A percentile compares a stretch with the other conserved stretches of the same genome.
These are phyloP conservation scores for Dicycla oo DNA, from an alignment of 2,888 invertebrate genomes.

Conservation along the genomic window DNA sequence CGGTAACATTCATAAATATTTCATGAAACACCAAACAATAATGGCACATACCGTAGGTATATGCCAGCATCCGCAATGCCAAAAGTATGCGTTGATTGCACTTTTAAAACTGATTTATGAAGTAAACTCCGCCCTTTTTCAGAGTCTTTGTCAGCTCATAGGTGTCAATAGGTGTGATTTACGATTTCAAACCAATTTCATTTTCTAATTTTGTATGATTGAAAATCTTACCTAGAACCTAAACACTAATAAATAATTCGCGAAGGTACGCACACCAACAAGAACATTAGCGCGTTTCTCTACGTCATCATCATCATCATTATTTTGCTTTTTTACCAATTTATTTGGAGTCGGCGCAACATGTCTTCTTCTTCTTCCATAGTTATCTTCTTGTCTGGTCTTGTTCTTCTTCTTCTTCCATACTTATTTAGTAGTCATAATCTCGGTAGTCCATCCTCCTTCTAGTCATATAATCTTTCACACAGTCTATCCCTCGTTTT, in stretches of 20 bases:
- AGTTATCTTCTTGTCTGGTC: no score
- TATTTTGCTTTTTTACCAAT: background rate
- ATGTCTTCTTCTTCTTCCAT: background rate
- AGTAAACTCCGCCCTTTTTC: background rate
- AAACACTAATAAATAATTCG: background rate
- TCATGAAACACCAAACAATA: conserved; percentile 23
- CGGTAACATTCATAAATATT: conserved; percentile 21
- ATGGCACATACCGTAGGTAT: background rate
- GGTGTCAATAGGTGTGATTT: background rate
- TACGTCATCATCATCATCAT: no score
- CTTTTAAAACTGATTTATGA: background rate
- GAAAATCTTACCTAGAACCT: background rate
- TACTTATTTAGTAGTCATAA: background rate
- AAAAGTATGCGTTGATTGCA: conserved; percentile 1
- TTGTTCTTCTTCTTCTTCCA: background rate
- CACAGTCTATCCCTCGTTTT: background rate
- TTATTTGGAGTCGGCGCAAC: background rate
- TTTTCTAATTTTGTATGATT: no score
- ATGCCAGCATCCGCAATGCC: background rate
- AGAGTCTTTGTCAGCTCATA: background rate
- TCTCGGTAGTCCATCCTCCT: background rate
- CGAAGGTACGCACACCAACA: background rate
- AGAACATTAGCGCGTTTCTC: background rate
- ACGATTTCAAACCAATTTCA: background rate
- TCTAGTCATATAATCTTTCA: background rate